These are phyloP conservation scores for Stylophora pistillata DNA, from an alignment of 64 coral and sea anemone genomes.

Conservation along the genomic window DNA sequence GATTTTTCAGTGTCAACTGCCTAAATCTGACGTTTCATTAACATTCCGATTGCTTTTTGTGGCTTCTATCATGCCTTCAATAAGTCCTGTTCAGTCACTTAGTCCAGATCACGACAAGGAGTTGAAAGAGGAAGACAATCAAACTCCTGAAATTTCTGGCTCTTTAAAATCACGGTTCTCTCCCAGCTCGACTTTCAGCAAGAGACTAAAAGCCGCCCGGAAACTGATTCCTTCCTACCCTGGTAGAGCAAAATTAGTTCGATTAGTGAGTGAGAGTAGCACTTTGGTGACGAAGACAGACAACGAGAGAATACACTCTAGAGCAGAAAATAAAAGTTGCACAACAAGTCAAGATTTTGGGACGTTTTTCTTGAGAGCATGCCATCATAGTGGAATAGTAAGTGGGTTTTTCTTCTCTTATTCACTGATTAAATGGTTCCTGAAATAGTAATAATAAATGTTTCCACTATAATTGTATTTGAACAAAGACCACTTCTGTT, in stretches of 20 bases:
- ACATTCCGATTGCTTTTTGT: not conserved
- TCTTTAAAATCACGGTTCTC: not conserved
- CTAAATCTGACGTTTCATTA: not conserved
- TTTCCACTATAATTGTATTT: no score
- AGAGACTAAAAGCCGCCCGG: slow-evolving; percentile 66
- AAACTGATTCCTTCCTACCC: slow-evolving; percentile 67
- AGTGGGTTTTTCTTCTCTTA: slow-evolving; percentile 20
- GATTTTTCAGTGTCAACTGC: not conserved
- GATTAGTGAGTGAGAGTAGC: slow-evolving; percentile 46
- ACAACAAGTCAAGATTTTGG: slow-evolving; percentile 40
- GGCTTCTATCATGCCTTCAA: slow-evolving; percentile 11
- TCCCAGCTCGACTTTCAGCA: slow-evolving; percentile 64
- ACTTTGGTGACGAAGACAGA: slow-evolving; percentile 27
- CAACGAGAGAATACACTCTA: slow-evolving; percentile 25
- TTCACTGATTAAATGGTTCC: not conserved
- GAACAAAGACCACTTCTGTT: no score
- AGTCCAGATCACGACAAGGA: not conserved
- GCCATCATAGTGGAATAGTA: slow-evolving; percentile 76
- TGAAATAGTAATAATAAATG: no score
- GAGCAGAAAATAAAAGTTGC: slow-evolving; percentile 18
- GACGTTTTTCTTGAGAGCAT: slow-evolving; percentile 64
- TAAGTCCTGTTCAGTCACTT: slow-evolving; percentile 4
- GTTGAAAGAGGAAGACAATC: not conserved
- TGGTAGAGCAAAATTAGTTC: slow-evolving; percentile 57
- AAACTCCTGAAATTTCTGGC: not conserved